These are phyloP conservation scores for Acanthurus leucopareius DNA, from an alignment of 2,797 vertebrate genomes.

Conservation along the genomic window DNA sequence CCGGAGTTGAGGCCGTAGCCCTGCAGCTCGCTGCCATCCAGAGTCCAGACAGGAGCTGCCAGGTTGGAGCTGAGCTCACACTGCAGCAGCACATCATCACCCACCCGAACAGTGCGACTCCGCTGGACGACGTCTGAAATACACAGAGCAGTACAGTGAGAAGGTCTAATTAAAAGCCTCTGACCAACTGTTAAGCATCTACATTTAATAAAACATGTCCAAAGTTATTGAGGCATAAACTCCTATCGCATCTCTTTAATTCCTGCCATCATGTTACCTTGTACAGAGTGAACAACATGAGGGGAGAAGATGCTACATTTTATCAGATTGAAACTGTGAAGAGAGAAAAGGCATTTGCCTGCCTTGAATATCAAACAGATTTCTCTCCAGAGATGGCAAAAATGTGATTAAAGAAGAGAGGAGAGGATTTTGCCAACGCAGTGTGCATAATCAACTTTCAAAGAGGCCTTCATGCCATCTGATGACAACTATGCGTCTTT, in stretches of 20 bases:
- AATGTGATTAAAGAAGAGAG: constrained; percentile 79
- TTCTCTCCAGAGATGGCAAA: constrained; percentile 72
- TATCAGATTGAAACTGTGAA: constrained; percentile 66
- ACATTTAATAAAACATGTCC: constrained; percentile 23
- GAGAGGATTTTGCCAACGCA: constrained; percentile 68
- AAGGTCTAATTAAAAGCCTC: background rate
- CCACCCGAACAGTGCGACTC: constrained; percentile 89
- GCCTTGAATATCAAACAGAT: constrained; percentile 81
- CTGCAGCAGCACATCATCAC: constrained; percentile 93
- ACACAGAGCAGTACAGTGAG: background rate
- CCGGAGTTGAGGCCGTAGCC: constrained; percentile 83
- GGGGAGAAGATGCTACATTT: constrained; percentile 57
- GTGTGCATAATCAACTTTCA: constrained; percentile 76
- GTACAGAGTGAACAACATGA: constrained; percentile 29
- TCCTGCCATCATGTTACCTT: constrained; percentile 31
- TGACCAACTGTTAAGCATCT: constrained; percentile 31
- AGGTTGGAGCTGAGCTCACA: constrained; percentile 96
- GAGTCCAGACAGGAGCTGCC: constrained; percentile 90
- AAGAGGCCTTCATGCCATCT: constrained; percentile 63
- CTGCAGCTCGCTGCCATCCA: constrained; percentile 83
- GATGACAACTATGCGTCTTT: constrained; percentile 70
- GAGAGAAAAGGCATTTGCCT: constrained; percentile 64
- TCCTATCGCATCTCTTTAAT: constrained; percentile 38
- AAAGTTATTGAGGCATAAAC: constrained; percentile 39
- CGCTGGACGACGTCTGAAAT: constrained; percentile 75